A percentile compares a stretch with the other conserved stretches of the same genome.
These are phyloP conservation scores for Cheirogaleus major DNA, from an alignment of 2,797 vertebrate genomes.

Conservation along the genomic window DNA sequence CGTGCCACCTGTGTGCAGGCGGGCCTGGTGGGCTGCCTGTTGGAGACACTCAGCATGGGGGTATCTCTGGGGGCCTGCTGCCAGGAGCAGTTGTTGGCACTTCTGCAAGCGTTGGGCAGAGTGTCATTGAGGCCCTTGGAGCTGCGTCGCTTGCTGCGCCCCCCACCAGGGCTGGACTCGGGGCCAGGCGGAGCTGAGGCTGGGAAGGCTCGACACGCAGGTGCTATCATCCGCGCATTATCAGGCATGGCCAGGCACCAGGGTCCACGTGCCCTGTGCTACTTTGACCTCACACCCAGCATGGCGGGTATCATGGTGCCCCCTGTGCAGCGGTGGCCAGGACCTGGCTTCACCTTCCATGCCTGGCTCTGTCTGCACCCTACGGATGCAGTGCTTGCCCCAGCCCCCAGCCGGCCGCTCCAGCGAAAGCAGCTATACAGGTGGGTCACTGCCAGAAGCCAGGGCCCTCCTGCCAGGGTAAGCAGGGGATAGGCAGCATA, in stretches of 20 bases:
- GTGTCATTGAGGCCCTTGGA: constrained; percentile 93
- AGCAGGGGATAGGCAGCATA: not conserved
- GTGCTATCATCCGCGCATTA: constrained; percentile 89
- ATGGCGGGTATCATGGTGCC: constrained; percentile 99
- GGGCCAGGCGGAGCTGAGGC: constrained; percentile 86
- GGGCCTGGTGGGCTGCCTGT: constrained; percentile 91
- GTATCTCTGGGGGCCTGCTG: constrained; percentile 88
- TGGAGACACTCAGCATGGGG: constrained; percentile 89
- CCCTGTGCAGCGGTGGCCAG: constrained; percentile 94
- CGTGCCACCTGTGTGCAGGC: constrained; percentile 94
- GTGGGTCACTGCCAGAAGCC: constrained; percentile 76
- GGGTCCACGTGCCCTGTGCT: constrained; percentile 91
- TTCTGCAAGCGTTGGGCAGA: constrained; percentile 92
- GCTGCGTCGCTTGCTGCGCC: constrained; percentile 90
- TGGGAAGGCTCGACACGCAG: constrained; percentile 38
- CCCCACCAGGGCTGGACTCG: constrained; percentile 83
- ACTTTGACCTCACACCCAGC: constrained; percentile 95
- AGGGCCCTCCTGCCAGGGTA: not conserved
- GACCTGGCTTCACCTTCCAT: constrained; percentile 94
- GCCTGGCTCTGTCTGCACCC: constrained; percentile 96
- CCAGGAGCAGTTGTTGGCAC: constrained; percentile 90
- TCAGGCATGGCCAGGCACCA: constrained; percentile 92
- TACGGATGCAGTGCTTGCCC: constrained; percentile 59
- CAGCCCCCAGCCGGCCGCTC: not conserved
- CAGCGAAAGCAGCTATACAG: constrained; percentile 96